Conservation (phyloP, 2,113 vertebrate species). For the Ictidomys tridecemlineatus region DNA sequence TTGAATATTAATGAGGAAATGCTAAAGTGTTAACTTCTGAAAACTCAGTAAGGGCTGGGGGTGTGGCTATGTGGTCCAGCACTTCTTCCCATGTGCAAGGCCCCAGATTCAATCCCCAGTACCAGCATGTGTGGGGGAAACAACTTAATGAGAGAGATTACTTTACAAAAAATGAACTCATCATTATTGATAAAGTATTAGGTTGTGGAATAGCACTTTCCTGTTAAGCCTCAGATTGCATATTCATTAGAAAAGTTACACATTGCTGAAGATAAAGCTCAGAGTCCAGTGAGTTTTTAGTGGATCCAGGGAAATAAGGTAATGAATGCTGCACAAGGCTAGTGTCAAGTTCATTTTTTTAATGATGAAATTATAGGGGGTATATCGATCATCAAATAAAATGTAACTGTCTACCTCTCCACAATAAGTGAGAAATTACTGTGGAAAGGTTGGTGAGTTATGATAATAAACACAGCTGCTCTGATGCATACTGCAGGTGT, state of each 20-base stretch:
- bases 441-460: slow-evolving; percentile 20
- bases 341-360: slow-evolving; percentile 50
- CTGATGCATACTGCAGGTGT: slow-evolving; percentile 44
- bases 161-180: slow-evolving; percentile 18
- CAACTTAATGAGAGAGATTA: not conserved
- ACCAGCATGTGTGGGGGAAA: too few relatives aligned
- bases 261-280: not conserved
- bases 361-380: slow-evolving; percentile 27
- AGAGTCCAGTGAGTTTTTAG: not conserved
- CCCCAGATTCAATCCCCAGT: too few relatives aligned
- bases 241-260: not conserved
- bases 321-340: not conserved
- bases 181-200: slow-evolving; percentile 17
- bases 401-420: slow-evolving; percentile 17
- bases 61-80: too few relatives aligned
- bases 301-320: not conserved
- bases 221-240: not conserved
- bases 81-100: too few relatives aligned
- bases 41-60: not conserved
- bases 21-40: slow-evolving; percentile 16
- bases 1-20: slow-evolving; percentile 55
- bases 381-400: slow-evolving; percentile 71
- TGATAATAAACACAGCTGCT: slow-evolving; percentile 71
- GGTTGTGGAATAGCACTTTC: slow-evolving; percentile 4
- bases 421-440: slow-evolving; percentile 75